A percentile compares a stretch with the other conserved stretches of the same genome.
These are phyloP conservation scores for Ridgeia piscesae DNA, from an alignment of 1,140 invertebrate genomes.

Conservation along the genomic window DNA sequence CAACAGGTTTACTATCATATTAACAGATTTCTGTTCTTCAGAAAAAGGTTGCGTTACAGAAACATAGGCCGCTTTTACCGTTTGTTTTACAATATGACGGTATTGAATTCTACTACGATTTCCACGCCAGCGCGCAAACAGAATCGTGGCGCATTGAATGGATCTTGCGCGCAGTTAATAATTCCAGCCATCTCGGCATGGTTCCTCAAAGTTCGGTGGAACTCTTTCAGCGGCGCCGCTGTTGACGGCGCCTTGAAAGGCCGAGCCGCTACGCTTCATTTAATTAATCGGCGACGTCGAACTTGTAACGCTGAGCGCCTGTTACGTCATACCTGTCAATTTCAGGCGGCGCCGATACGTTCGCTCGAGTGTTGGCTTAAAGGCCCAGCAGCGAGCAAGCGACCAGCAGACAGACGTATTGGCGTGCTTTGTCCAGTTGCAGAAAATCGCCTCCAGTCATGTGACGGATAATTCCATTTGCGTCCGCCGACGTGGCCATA, in stretches of 20 bases:
- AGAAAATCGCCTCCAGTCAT: not conserved
- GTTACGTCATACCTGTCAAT: conserved; percentile 1
- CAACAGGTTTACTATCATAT: too few species aligned
- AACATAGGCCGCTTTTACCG: not conserved
- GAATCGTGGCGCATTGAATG: not conserved
- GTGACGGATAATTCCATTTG: not conserved
- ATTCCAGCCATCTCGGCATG: not conserved
- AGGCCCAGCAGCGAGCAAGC: not conserved
- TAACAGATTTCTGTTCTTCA: too few species aligned
- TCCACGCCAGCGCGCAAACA: not conserved
- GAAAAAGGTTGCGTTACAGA: too few species aligned
- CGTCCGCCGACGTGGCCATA: not conserved
- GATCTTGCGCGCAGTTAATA: not conserved
- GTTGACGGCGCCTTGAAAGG: not conserved
- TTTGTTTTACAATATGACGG: not conserved
- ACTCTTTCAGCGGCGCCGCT: not conserved
- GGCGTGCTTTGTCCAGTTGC: not conserved
- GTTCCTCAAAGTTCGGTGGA: not conserved
- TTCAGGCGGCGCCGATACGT: not conserved
- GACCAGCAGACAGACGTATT: not conserved
- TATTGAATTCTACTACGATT: not conserved
- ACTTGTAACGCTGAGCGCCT: not conserved
- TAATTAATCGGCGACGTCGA: conserved; percentile 4
- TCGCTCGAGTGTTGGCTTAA: not conserved
- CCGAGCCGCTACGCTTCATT: not conserved